Base-by-base conservation (phyloP, 2,888 invertebrate genomes). In the Blastobasis lacticolella region DNA sequence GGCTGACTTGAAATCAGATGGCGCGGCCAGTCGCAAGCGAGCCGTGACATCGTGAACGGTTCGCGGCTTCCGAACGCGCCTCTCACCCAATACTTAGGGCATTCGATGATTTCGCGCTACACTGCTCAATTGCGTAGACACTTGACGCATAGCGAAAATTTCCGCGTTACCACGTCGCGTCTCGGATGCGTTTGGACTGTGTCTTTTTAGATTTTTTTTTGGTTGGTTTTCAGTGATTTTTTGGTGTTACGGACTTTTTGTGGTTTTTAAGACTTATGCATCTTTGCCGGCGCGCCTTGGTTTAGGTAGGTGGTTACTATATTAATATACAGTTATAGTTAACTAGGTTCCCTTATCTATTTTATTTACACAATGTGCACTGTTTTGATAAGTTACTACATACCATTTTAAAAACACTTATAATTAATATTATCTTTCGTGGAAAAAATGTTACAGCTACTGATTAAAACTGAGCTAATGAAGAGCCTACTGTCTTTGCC, bases 1-100 rank as follows among this genome's bases (percentile, higher is more conserved):
- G 88, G 88, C 82, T 88, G 83, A 88, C 70, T 88, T 86, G 86
- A 77, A 87, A 88, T 87, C 87, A 86, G 87, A 86, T 85, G 84
- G 85, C 80, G 81, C 75, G 84, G 84, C 81, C 88, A 88, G 88
- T 88, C 85, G 85, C 75, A 73, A 87, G 72, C 87, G 78, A 87
- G 88, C 88, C 88, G 86, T 87, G 81, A 75, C 79, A 81, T 80
- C 84, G 86, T 77, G 78, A 87, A 85, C 86, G 86, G 83, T 83
- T 84, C 85, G 87, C 73, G 46, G 42, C 42, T 42, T 79, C 78
- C 76, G 71, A 66, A 64, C 71, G 65, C 76, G 71, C 76, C 73
- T 75, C 75, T 70, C 73, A 62, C 69, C 68, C 75, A 74, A 78
- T 82, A 81, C 80, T 78, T 73, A 77, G 81, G 66, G 69, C 78